Evolutionary conservation across 1,140 invertebrate species (phyloP).

Genomic region (Orchesella cincta): DNA sequence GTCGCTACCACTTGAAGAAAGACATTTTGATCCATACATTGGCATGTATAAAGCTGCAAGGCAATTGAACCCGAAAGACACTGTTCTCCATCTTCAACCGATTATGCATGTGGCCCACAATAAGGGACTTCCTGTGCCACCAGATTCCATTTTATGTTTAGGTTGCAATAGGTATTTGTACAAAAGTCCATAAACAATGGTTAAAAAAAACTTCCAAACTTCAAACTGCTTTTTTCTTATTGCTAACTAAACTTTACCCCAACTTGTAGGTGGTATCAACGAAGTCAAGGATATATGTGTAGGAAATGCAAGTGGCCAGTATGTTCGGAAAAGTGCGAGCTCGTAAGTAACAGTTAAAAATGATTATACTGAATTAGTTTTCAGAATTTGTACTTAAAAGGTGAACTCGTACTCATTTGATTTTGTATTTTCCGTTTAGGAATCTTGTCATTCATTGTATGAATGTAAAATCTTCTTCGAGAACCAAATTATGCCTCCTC

Average conservation of each 20-base stretch:
- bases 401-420: not conserved
- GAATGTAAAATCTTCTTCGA: conserved; percentile 11
- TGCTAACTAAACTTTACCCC: no score
- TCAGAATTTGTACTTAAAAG: not conserved
- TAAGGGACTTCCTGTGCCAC: not conserved
- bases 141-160: conserved; percentile 17
- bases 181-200: not conserved
- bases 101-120: conserved; percentile 21
- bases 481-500: not conserved
- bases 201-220: not conserved
- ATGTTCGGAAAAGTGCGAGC: conserved; percentile 9
- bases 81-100: not conserved
- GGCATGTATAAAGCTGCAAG: conserved; percentile 22
- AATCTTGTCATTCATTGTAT: not conserved
- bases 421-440: not conserved
- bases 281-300: conserved; percentile 7
- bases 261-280: conserved; percentile 22
- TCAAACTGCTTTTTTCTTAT: not conserved
- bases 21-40: not conserved
- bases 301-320: conserved; percentile 22
- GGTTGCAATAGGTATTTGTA: conserved; percentile 7
- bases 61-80: conserved; percentile 9
- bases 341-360: not conserved
- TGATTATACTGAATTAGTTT: not conserved
- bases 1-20: not conserved